Percentiles rank a stretch among this genome's conserved stretches.
These are phyloP conservation scores for Augiades crinisus DNA, from an alignment of 2,888 invertebrate genomes.

Conservation along the genomic window DNA sequence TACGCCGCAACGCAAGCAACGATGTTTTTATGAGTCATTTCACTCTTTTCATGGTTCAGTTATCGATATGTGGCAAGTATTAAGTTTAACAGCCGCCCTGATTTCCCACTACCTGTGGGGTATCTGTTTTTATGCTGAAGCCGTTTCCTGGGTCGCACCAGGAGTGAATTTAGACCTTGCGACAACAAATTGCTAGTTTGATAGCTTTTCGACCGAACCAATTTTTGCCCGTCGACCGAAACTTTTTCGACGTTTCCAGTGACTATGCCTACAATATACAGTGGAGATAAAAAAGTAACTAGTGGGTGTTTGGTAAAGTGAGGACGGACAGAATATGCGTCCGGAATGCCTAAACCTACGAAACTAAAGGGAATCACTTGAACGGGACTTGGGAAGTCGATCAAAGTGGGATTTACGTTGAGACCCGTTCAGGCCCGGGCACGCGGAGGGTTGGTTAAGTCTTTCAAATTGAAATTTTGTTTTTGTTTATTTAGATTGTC, in stretches of 20 bases:
- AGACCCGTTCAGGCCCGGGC: conserved; percentile 44
- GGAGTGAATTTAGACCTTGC: conserved; percentile 7
- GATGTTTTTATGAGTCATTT: conserved; percentile 52
- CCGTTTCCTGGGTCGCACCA: conserved; percentile 3
- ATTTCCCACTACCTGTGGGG: conserved; percentile 41
- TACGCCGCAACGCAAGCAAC: conserved; percentile 50
- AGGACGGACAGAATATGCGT: conserved; percentile 42
- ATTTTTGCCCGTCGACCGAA: conserved; percentile 17
- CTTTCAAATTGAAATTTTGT: conserved; percentile 66
- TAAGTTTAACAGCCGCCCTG: conserved; percentile 55
- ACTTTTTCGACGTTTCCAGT: conserved; percentile 22
- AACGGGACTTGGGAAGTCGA: conserved; percentile 54
- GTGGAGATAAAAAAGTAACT: conserved; percentile 30
- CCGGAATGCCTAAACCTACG: conserved; percentile 51
- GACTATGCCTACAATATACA: conserved; percentile 21
- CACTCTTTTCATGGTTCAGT: conserved; percentile 47
- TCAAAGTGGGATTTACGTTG: conserved; percentile 70
- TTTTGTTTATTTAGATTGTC: conserved; percentile 62
- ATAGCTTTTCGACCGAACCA: conserved; percentile 13
- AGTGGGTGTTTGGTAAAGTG: conserved; percentile 38
- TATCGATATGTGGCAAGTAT: conserved; percentile 53
- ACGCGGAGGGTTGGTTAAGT: conserved; percentile 47
- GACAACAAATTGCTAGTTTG: conserved; percentile 12
- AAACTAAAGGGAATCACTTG: conserved; percentile 53
- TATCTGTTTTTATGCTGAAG: conserved; percentile 25